Evolutionary conservation across 2,888 invertebrate species (phyloP).

Genomic region (Netelia inedita): DNA sequence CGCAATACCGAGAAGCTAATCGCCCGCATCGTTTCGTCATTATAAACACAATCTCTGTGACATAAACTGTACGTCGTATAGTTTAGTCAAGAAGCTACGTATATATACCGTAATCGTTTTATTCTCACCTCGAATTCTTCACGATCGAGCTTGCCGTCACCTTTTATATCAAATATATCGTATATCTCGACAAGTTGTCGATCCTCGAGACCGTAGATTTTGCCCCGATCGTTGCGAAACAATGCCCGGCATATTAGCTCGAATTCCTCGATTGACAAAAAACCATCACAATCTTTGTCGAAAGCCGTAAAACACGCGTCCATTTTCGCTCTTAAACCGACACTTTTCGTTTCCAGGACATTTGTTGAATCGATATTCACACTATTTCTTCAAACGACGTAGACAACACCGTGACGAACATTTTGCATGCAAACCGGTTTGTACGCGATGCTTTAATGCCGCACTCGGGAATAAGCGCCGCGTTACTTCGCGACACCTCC

Average conservation of each 20-base stretch:
- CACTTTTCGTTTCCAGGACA: constrained; percentile 84
- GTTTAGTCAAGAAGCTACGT: neutral
- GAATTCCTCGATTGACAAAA: constrained; percentile 92
- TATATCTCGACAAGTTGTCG: constrained; percentile 91
- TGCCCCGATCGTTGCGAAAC: constrained; percentile 94
- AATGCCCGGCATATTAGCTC: constrained; percentile 93
- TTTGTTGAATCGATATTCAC: constrained; percentile 82
- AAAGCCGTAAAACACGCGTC: constrained; percentile 96
- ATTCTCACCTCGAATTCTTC: constrained; percentile 90
- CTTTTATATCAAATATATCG: constrained; percentile 92
- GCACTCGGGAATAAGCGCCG: constrained; percentile 29
- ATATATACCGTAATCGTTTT: constrained; percentile 9
- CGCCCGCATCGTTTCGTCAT: neutral
- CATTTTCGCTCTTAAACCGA: constrained; percentile 86
- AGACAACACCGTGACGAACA: constrained; percentile 2
- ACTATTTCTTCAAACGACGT: constrained; percentile 6
- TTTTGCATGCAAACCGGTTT: constrained; percentile 7
- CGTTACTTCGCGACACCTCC: constrained; percentile 33
- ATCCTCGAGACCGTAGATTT: constrained; percentile 92
- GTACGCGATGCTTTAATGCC: constrained; percentile 2
- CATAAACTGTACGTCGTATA: neutral
- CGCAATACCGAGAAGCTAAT: neutral
- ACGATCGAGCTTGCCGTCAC: constrained; percentile 91
- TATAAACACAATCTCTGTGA: neutral
- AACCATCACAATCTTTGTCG: constrained; percentile 96